Percentiles rank a stretch among this genome's conserved stretches.
Evolutionary conservation across 2,113 vertebrate genomes (phyloP).

Genomic region (Mixornis gularis): DNA sequence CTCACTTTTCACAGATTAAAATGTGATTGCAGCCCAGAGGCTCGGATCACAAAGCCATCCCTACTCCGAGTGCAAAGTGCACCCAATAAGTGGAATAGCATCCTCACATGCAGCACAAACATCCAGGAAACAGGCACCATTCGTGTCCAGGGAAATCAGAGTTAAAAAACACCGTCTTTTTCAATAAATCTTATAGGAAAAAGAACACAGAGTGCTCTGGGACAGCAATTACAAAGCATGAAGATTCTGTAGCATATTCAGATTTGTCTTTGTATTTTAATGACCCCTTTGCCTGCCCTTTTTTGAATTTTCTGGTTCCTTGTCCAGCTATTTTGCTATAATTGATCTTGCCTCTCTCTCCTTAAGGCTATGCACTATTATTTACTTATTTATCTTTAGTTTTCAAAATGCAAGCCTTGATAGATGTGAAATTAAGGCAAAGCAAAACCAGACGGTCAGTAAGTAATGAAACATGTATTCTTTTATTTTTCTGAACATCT

Average conservation of each 20-base stretch:
- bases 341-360: neutral
- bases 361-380: neutral
- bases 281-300: neutral
- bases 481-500: neutral
- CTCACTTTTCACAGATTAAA: neutral
- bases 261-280: neutral
- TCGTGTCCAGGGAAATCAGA: neutral
- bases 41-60: neutral
- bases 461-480: neutral
- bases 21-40: neutral
- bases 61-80: neutral
- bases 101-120: neutral
- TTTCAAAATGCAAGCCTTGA: neutral
- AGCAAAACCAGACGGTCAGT: neutral
- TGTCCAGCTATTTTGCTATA: neutral
- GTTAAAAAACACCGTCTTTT: fast-evolving
- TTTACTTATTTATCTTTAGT: neutral
- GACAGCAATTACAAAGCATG: neutral
- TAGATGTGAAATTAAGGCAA: neutral
- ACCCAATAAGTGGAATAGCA: fast-evolving
- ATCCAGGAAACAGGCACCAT: neutral
- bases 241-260: neutral
- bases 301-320: neutral
- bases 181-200: neutral
- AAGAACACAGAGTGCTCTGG: neutral